These are phyloP conservation scores for Masnerella sp. DNA, from an alignment of 2,888 invertebrate species.

Conservation along the genomic window DNA sequence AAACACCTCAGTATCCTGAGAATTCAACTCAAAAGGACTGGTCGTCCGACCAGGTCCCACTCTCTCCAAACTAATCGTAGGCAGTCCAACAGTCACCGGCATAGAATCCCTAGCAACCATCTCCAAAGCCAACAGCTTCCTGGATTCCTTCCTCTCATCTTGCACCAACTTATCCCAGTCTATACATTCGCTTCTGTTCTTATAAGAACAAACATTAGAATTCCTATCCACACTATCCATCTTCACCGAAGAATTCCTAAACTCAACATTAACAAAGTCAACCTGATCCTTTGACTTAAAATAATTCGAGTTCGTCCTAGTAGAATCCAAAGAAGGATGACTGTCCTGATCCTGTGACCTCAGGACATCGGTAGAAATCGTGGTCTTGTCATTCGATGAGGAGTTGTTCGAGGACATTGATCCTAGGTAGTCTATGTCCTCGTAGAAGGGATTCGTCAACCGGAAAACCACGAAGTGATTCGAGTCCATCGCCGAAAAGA, in stretches of 20 bases:
- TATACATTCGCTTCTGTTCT: slow-evolving; percentile 63
- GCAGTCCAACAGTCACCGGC: slow-evolving; percentile 68
- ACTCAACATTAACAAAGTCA: too few species aligned
- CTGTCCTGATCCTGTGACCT: too few species aligned
- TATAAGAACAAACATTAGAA: slow-evolving; percentile 62
- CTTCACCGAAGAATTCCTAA: too few species aligned
- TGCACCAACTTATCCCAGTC: slow-evolving; percentile 71
- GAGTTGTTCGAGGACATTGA: slow-evolving; percentile 71
- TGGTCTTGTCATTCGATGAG: slow-evolving; percentile 71
- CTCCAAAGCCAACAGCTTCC: slow-evolving; percentile 66
- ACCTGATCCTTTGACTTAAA: too few species aligned
- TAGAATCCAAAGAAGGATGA: too few species aligned
- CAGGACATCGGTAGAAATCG: slow-evolving; percentile 69
- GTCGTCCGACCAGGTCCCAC: slow-evolving; percentile 70
- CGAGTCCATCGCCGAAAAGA: slow-evolving; percentile 82
- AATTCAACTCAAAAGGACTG: slow-evolving; percentile 71
- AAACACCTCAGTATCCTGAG: slow-evolving; percentile 77
- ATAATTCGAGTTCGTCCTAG: too few species aligned
- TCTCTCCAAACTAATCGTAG: slow-evolving; percentile 71
- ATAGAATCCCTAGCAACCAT: slow-evolving; percentile 67
- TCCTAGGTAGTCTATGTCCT: slow-evolving; percentile 73
- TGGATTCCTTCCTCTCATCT: slow-evolving; percentile 69
- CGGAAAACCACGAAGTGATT: slow-evolving; percentile 82
- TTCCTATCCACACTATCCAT: slow-evolving; percentile 59
- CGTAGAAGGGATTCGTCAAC: slow-evolving; percentile 73